Evolutionary conservation across 2,888 invertebrate genomes (phyloP), one percentile per base, ranked within the genome.

Genomic region (Thymelicus lineola): DNA sequence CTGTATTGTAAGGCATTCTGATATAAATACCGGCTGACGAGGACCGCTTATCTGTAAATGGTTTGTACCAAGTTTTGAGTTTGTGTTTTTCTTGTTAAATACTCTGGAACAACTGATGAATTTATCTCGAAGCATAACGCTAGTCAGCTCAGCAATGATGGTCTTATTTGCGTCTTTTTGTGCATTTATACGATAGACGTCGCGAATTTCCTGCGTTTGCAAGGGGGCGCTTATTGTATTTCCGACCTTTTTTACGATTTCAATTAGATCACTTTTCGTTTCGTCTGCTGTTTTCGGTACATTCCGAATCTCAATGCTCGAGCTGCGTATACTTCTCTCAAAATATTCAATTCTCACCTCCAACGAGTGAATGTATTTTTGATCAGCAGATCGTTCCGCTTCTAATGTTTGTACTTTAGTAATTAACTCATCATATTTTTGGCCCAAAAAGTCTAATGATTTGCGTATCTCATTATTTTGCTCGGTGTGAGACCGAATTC

Each of bases 151-250:
- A 38, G 42, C 70, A 1, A 70, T 64, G 9, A 70, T 65, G 17
- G 70, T 58, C 36, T 70, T 57, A 38, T 53, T 70, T 14, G 42
- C 12, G n/a, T 64, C 60, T n/a, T 70, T 70, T 64, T 59, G 48
- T n/a, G 64, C 53, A 38, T 70, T 64, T 20, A 65, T 70, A 42
- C 70, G 62, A 53, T 64, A 70, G 20, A 70, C 70, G 53, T 70
- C 70, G 1, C 53, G 70, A 35, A 70, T 64, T 14, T 70, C 70
- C 12, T 6, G 14, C n/a, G 35, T 35, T 45, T 68, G 55, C 20
- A 68, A 57, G 50, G 62, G 61, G 17, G 28, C 45, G n/a, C 46
- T 57, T 3, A 61, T 38, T 12, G 55, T 46, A 46, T 36, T 20
- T 14, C 62, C 57, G 15, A 60, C 15, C n/a, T 67, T 61, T 60